Evolutionary conservation across 2,888 invertebrate species (phyloP).

Genomic region (Agonopterix subpropinquella): DNA sequence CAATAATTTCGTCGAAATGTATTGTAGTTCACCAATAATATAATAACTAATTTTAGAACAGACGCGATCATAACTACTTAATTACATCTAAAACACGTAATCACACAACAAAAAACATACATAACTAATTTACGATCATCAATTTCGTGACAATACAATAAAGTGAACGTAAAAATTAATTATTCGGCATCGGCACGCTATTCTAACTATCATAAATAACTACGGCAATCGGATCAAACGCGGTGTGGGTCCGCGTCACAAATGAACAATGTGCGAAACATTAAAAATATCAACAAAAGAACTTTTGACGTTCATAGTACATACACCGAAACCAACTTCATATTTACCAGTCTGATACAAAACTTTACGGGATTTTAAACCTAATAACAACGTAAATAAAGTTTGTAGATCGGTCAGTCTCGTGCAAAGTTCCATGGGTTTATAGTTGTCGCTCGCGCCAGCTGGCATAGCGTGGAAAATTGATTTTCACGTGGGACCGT

Average conservation of each 20-base stretch:
- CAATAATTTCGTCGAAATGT: no score
- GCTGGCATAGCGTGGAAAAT: constrained; percentile 74
- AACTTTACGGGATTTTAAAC: constrained; percentile 20
- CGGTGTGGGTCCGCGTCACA: constrained; percentile 57
- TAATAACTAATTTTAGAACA: neutral
- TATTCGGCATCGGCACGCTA: constrained; percentile 65
- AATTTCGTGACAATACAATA: constrained; percentile 51
- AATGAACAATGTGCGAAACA: constrained; percentile 72
- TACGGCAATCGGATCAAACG: constrained; percentile 68
- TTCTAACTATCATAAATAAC: constrained; percentile 73
- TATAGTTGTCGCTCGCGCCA: constrained; percentile 66
- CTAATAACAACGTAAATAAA: constrained; percentile 21
- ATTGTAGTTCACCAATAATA: neutral
- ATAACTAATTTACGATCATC: constrained; percentile 34
- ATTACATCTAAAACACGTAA: neutral
- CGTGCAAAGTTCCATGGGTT: constrained; percentile 24
- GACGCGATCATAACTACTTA: neutral
- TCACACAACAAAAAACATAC: constrained; percentile 5
- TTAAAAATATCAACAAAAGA: constrained; percentile 75
- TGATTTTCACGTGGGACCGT: constrained; percentile 71
- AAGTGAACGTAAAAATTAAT: constrained; percentile 70
- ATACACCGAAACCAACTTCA: constrained; percentile 40
- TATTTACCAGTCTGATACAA: constrained; percentile 7
- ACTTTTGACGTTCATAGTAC: constrained; percentile 73
- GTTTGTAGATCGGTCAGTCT: constrained; percentile 10